Percentiles rank a stretch among this genome's conserved stretches.
These are phyloP conservation scores for Oconnorella tubifera DNA, from an alignment of 2,888 invertebrate species.

Conservation along the genomic window DNA sequence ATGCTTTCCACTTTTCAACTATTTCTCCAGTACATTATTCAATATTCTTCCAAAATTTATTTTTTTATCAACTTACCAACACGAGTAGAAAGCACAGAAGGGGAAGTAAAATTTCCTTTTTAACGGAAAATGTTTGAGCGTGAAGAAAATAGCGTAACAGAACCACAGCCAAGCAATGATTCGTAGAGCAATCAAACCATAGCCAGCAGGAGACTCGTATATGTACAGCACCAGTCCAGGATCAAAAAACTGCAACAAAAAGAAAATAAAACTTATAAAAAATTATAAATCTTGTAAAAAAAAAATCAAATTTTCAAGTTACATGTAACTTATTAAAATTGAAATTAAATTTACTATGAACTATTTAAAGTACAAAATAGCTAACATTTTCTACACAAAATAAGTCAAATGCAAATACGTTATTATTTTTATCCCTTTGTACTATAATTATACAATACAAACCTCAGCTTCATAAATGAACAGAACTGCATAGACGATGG, in stretches of 20 bases:
- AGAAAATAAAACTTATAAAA: too few species aligned
- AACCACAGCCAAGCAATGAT: constrained; percentile 81
- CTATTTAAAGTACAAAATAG: too few species aligned
- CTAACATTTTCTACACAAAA: too few species aligned
- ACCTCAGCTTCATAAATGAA: constrained; percentile 72
- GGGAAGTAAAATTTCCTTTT: constrained; percentile 79
- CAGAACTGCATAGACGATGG: constrained; percentile 69
- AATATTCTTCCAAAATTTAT: neutral
- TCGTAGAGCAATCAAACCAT: constrained; percentile 70
- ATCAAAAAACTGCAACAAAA: constrained; percentile 70
- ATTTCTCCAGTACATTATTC: too few species aligned
- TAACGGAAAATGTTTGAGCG: constrained; percentile 77
- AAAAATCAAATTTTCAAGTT: neutral
- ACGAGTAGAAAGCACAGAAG: constrained; percentile 74
- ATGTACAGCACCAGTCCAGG: constrained; percentile 84
- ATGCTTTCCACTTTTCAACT: too few species aligned
- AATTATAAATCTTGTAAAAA: constrained; percentile 1
- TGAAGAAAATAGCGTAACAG: constrained; percentile 67
- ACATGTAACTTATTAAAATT: too few species aligned
- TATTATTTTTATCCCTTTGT: too few species aligned
- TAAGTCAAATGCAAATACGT: too few species aligned
- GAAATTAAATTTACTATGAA: too few species aligned
- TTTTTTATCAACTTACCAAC: constrained; percentile 64
- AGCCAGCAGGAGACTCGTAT: constrained; percentile 87
- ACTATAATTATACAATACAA: too few species aligned